phyloP scores from a whole-genome alignment of 2,888 invertebrate species.

The Eubasilissa splendida region DNA sequence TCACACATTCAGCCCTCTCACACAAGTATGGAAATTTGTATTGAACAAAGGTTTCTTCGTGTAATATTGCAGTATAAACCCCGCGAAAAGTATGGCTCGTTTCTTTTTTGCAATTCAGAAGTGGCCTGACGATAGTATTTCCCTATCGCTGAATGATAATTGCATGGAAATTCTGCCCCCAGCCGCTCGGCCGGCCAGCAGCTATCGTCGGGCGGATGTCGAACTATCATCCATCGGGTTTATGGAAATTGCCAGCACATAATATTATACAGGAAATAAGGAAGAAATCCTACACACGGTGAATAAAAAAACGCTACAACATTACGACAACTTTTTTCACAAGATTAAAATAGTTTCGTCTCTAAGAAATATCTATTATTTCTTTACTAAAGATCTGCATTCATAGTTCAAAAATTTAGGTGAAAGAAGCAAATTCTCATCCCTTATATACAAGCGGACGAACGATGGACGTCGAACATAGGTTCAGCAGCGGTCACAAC shows the following conservation, averaged over 20 bases:
- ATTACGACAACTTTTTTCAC: background rate
- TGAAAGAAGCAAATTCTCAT: too few species aligned
- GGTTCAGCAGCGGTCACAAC: too few species aligned
- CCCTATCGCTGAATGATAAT: constrained; percentile 37
- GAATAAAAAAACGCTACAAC: background rate
- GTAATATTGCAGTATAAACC: background rate
- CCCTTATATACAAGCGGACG: too few species aligned
- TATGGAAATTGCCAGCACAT: constrained; percentile 32
- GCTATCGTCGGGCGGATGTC: constrained; percentile 31
- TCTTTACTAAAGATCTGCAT: background rate
- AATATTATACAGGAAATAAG: background rate
- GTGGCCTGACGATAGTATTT: constrained; percentile 26
- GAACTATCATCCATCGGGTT: constrained; percentile 22
- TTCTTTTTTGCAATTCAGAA: constrained; percentile 17
- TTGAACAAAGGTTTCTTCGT: constrained; percentile 13
- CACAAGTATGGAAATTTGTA: constrained; percentile 34
- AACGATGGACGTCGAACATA: too few species aligned
- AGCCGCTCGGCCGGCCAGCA: background rate
- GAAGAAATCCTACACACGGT: background rate
- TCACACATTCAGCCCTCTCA: background rate
- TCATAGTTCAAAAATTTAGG: too few species aligned
- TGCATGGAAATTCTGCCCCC: constrained; percentile 19
- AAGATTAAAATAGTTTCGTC: too few species aligned
- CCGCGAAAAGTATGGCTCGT: background rate
- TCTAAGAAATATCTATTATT: too few species aligned